Evolutionary conservation across 2,797 vertebrate species (phyloP), one percentile per base, ranked within the genome.

Genomic region (Salarias fasciatus): DNA sequence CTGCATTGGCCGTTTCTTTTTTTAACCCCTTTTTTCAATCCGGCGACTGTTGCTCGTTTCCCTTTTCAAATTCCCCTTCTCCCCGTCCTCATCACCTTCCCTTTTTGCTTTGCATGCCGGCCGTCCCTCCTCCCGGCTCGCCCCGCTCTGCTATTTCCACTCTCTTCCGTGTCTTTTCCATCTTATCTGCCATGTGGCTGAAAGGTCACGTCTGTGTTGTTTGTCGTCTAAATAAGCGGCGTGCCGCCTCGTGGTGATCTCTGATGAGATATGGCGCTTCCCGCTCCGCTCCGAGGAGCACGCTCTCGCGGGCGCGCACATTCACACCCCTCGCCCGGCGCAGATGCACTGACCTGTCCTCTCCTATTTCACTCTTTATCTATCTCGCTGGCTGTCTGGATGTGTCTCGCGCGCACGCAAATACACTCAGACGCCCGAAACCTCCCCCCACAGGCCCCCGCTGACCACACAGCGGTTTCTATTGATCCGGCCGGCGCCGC

Each of bases 141-240:
- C 52, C 52, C 44, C 31, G 15, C 14, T 45, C 68, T 31, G 50
- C 56, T 70, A 67, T 68, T 74, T 66, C 52, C 67, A 42, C 58
- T 56, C 60, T 46, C 40, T 69, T 35, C 40, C 40, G 58, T 42
- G 62, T 56, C 74, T 87, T 84, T 64, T 69, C 79, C 73, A 56
- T 86, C 76, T 91, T 90, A 91, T 91, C 89, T 84, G 82, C 76
- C 55, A 1, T 35, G 79, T 70, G 80, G 75, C 89, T 86, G 84
- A 92, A 93, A 93, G 91, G 92, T 93, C 92, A 93, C 87, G 87
- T 88, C 88, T 74, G 78, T 80, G 89, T 89, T 91, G 92, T 93
- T 93, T 93, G 90, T 92, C 89, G 82, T 91, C 90, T 88, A 91
- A 93, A 92, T 89, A 93, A 90, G 88, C 80, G 28, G 44, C 55